These are phyloP conservation scores for Esperia sulphurella DNA, from an alignment of 2,888 invertebrate genomes.

Conservation along the genomic window DNA sequence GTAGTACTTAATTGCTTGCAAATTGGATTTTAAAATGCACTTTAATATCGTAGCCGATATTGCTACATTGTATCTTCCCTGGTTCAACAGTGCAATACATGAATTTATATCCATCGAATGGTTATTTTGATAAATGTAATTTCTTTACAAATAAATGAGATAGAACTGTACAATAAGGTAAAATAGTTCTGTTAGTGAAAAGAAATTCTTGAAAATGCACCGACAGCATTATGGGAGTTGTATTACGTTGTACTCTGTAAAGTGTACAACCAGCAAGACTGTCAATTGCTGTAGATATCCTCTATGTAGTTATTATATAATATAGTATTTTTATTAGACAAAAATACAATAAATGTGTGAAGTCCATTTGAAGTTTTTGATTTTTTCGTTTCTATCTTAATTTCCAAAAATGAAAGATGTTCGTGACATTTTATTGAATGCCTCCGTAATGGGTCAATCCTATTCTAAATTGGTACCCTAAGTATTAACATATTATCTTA, in stretches of 20 bases:
- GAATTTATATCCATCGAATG: slow-evolving; percentile 55
- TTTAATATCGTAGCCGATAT: not conserved
- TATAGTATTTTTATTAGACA: slow-evolving; percentile 79
- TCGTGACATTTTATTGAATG: no score
- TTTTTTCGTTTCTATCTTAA: not conserved
- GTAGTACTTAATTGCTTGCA: not conserved
- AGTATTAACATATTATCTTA: no score
- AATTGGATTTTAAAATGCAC: not conserved
- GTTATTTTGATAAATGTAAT: slow-evolving; percentile 50
- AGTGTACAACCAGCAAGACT: slow-evolving; percentile 72
- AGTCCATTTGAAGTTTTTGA: slow-evolving; percentile 51
- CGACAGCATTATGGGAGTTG: slow-evolving; percentile 46
- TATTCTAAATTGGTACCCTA: no score
- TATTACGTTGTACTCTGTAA: slow-evolving; percentile 53
- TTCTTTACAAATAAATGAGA: slow-evolving; percentile 43
- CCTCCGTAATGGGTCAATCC: no score
- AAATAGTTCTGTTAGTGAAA: slow-evolving; percentile 49
- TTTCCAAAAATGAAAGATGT: no score
- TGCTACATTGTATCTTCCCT: slow-evolving; percentile 9
- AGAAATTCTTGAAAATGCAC: slow-evolving; percentile 36
- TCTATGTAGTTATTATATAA: slow-evolving; percentile 66
- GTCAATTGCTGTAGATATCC: slow-evolving; percentile 77
- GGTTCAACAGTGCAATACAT: slow-evolving; percentile 67
- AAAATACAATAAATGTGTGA: slow-evolving; percentile 80
- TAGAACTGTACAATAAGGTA: slow-evolving; percentile 66